Evolutionary conservation across 1,140 invertebrate genomes (phyloP), one percentile per base, ranked within the genome.

Genomic region (Bombus balteatus): DNA sequence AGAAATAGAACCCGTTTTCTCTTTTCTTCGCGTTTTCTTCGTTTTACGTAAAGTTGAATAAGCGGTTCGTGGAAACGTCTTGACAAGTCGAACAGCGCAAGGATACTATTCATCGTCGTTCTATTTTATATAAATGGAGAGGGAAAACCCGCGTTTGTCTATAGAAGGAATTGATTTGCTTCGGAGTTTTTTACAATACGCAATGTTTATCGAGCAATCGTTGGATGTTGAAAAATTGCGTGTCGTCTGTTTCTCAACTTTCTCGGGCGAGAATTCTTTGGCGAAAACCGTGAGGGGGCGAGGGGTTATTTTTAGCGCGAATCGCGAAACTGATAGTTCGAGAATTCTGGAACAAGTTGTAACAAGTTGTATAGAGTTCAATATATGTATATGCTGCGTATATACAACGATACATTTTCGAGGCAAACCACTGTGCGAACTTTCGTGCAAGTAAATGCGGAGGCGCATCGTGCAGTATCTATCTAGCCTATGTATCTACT

Each of bases 381-480:
- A 43, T 25, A 25, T 28, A 25, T 12, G 18, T 32, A 22, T 74
- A 57, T 32, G 22, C 3, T 28, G 59, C 4, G 22, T 28, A 25
- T 76, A 39, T 39, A 41, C 37, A 77, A 39, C 28, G 28, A 62
- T 43, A 32, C 13, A 43, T 10, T 43, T 22, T 28, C 47, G 81
- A 18, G 72, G 74, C 57, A 43, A 66, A 74, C 41, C 65, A 53
- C 28, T 72, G 32, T 71, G 78, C n/a, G 57, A 74, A 73, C 25
- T 82, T 86, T 86, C 79, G 84, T 87, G 87, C 84, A 70, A 74
- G 18, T 66, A 81, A 80, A 83, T 72, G 80, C 72, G 47, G 41
- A 47, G 71, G 41, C 70, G 47, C n/a, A 39, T n/a, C 71, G 71
- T 82, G 71, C 41, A 75, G 25, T 10, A 22, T 62, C 18, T 43